Conservation (phyloP, 2,888 invertebrate species). For the Pristionchus japonicus region DNA sequence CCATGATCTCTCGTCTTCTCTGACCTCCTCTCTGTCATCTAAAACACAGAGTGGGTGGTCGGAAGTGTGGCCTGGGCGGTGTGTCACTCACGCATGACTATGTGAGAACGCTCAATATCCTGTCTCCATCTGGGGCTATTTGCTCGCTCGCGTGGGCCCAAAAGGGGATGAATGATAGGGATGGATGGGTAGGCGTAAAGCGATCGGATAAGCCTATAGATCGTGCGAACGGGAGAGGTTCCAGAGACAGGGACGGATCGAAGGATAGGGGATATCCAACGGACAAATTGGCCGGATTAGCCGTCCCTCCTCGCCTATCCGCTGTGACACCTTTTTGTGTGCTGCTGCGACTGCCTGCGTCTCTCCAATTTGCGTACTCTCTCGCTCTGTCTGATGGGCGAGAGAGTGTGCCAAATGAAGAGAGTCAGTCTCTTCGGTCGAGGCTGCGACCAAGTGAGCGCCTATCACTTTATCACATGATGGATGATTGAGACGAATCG, state of each 20-base stretch:
- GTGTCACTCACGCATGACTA: not conserved
- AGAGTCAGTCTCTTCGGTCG: too few relatives aligned
- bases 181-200: not conserved
- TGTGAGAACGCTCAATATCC: not conserved
- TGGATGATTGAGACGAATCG: not conserved
- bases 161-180: not conserved
- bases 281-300: constrained; percentile 28
- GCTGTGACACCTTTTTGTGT: constrained; percentile 6
- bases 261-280: not conserved
- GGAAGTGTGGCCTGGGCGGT: not conserved
- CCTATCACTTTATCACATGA: not conserved
- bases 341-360: too few relatives aligned
- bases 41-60: not conserved
- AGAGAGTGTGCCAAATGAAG: too few relatives aligned
- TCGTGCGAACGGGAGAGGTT: not conserved
- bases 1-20: not conserved
- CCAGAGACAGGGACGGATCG: not conserved
- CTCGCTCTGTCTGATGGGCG: too few relatives aligned
- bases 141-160: not conserved
- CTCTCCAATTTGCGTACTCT: too few relatives aligned
- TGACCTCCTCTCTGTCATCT: not conserved
- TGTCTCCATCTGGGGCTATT: not conserved
- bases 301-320: not conserved
- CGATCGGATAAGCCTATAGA: not conserved
- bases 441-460: too few relatives aligned